These are phyloP conservation scores for Heterotilapia buettikoferi DNA, from an alignment of 2,113 vertebrate species.

Conservation along the genomic window DNA sequence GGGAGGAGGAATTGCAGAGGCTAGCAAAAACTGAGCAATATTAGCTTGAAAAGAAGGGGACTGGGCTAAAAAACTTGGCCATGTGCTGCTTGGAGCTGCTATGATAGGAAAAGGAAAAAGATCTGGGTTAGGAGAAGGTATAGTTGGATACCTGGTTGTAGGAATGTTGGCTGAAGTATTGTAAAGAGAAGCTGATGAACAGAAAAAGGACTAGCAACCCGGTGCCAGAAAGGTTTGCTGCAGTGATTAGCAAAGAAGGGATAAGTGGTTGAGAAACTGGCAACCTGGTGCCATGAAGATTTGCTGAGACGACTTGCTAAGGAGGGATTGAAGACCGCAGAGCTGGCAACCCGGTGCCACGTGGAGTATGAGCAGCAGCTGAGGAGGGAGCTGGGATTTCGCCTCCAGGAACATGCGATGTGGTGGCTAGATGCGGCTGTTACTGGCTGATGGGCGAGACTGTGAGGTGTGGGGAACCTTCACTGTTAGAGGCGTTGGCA, in stretches of 20 bases:
- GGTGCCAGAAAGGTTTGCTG: not conserved
- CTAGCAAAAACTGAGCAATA: not conserved
- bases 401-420: not conserved
- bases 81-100: not conserved
- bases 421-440: fast-evolving
- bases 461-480: not conserved
- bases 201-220: not conserved
- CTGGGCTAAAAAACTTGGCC: not conserved
- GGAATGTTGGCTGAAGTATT: not conserved
- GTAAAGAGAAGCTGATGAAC: not conserved
- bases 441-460: not conserved
- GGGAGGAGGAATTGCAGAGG: fast-evolving
- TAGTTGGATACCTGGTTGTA: not conserved
- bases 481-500: not conserved
- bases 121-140: not conserved
- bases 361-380: not conserved
- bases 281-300: not conserved
- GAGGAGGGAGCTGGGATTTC: not conserved
- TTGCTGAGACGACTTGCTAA: not conserved
- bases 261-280: not conserved
- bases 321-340: not conserved
- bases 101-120: not conserved
- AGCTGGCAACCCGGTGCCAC: not conserved
- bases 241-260: not conserved
- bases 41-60: not conserved